These are phyloP conservation scores for Parazoanthus swiftii DNA, from an alignment of 92 coral and sea anemone species.

Conservation along the genomic window DNA sequence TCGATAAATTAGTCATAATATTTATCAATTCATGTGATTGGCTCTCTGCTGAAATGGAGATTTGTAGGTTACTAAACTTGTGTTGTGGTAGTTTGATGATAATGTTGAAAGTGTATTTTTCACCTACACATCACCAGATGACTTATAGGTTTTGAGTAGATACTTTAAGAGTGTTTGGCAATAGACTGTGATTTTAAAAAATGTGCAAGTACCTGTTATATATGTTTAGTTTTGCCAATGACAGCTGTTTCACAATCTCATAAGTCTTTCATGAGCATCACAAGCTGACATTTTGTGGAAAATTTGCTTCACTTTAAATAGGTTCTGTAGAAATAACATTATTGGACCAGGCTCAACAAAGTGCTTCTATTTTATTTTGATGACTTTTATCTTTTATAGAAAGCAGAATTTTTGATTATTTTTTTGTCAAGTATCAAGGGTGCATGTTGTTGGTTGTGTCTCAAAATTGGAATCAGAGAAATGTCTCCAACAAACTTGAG, in stretches of 20 bases:
- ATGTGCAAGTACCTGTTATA: conserved; percentile 38
- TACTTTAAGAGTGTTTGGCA: background rate
- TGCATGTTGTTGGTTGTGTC: background rate
- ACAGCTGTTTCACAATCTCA: conserved; percentile 41
- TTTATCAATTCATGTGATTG: conserved; percentile 7
- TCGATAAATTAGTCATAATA: conserved; percentile 31
- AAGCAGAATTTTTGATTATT: background rate
- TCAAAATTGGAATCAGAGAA: background rate
- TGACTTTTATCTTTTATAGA: background rate
- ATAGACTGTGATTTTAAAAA: background rate
- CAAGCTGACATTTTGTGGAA: conserved; percentile 41
- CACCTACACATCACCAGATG: background rate
- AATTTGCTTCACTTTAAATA: conserved; percentile 9
- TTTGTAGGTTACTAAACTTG: conserved; percentile 8
- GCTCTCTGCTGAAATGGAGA: background rate
- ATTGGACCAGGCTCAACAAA: background rate
- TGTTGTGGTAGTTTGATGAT: background rate
- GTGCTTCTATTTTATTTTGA: background rate
- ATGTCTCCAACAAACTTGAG: background rate
- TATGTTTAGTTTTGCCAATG: conserved; percentile 28
- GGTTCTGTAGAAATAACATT: background rate
- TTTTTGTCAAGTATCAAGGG: background rate
- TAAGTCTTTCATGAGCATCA: conserved; percentile 44
- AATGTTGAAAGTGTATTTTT: background rate
- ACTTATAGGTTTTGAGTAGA: background rate